Conservation (phyloP, 2,888 invertebrate genomes). For the Odontocolon sp. region DNA sequence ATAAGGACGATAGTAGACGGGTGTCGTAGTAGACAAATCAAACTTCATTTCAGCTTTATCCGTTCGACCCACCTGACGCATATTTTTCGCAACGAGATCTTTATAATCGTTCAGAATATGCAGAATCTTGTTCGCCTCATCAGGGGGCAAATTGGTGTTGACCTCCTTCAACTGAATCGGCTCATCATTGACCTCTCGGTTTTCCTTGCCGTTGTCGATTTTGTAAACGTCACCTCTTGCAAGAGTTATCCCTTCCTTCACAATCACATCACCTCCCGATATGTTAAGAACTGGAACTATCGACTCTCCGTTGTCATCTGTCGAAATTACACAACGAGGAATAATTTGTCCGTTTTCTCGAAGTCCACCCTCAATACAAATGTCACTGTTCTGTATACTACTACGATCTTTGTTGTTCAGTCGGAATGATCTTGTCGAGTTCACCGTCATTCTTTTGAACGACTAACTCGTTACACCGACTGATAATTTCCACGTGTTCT, state of each 20-base stretch:
- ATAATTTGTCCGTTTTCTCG: not conserved
- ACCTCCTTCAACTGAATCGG: not conserved
- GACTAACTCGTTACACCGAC: not conserved
- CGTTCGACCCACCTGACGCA: conserved; percentile 54
- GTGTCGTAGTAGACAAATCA: conserved; percentile 54
- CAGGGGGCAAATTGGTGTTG: not conserved
- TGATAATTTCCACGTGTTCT: not conserved
- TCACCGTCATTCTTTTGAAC: not conserved
- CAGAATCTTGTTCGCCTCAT: not conserved
- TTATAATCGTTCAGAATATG: conserved; percentile 2
- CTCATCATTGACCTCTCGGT: not conserved
- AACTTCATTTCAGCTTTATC: conserved; percentile 63
- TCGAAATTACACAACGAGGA: not conserved
- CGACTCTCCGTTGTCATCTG: not conserved
- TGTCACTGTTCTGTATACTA: not conserved
- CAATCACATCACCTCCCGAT: not conserved
- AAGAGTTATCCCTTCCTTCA: not conserved
- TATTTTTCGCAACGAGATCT: conserved; percentile 22
- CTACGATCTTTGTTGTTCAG: not conserved
- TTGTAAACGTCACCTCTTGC: not conserved
- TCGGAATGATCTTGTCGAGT: not conserved
- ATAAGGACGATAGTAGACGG: conserved; percentile 67
- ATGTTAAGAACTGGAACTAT: conserved; percentile 1
- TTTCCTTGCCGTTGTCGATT: no score
- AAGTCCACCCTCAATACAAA: not conserved